A percentile compares a stretch with the other conserved stretches of the same genome.
Evolutionary conservation across 2,113 vertebrate species (phyloP).

Genomic region (Larimichthys polyactis): DNA sequence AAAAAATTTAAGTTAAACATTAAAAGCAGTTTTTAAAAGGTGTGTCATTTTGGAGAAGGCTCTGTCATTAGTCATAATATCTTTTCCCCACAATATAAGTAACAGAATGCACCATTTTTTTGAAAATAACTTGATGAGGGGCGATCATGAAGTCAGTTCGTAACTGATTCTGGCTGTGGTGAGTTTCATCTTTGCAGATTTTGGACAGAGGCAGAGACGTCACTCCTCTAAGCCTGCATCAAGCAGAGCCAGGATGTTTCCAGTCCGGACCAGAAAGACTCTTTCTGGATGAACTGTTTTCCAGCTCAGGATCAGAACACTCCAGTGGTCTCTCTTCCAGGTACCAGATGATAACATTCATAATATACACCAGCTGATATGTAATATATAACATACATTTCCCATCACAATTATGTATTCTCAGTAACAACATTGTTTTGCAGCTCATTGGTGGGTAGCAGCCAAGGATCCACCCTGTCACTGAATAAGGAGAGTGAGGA

Average conservation of each 20-base stretch:
- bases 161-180: neutral
- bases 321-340: conserved; percentile 77
- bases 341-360: conserved; percentile 64
- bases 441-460: conserved; percentile 83
- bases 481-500: conserved; percentile 77
- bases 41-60: too few relatives aligned
- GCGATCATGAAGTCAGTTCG: neutral
- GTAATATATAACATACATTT: neutral
- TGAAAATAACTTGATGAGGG: too few relatives aligned
- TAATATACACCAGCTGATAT: too few relatives aligned
- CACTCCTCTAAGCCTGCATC: conserved; percentile 86
- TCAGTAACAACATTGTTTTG: neutral
- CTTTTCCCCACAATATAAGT: too few relatives aligned
- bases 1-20: too few relatives aligned
- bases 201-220: conserved; percentile 87
- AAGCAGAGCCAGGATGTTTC: conserved; percentile 65
- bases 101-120: too few relatives aligned
- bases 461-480: conserved; percentile 73
- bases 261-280: conserved; percentile 74
- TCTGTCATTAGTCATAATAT: too few relatives aligned
- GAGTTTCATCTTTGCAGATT: conserved; percentile 80
- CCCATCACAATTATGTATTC: neutral
- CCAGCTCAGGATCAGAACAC: conserved; percentile 71
- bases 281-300: conserved; percentile 70
- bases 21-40: too few relatives aligned